Evolutionary conservation across 2,113 vertebrate species (phyloP), one percentile per base, ranked within the genome.

Genomic region (Uria aalge): DNA sequence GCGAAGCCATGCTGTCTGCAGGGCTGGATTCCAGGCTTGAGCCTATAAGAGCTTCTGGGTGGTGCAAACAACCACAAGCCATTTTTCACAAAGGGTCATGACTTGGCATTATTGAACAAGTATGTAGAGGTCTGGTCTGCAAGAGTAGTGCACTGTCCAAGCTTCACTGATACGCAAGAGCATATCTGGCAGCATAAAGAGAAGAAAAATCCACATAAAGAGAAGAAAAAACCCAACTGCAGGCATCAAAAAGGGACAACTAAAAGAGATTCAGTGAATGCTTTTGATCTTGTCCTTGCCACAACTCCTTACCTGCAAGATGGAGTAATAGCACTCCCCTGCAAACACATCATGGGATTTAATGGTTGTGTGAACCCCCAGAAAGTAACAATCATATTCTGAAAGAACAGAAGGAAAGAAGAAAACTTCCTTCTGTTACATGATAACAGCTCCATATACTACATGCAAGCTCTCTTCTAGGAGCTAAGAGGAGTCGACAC

Each of bases 351-450:
- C 4, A 30, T 5, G 26, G 19, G 21, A 9, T 38, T 85, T 79
- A 53, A 63, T 1, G 1, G 15, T 14, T 2, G 0, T 56, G 24
- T n/a, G 43, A 76, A 27, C 26, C 11, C 26, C 5, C 21, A 21
- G 0, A 32, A 8, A 34, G 21, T 2, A 38, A 27, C 10, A 53
- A 36, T n/a, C 19, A 41, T 23, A 55, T 36, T 45, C 48, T 16
- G 15, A 68, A 79, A 55, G 3, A 63, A 40, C 0, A 50, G 36
- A 74, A 43, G 14, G 32, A 66, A 81, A 19, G 41, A 81, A 60
- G 34, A 76, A 83, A 67, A 72, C n/a, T 48, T 69, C 2, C 26
- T 27, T 18, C 0, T 5, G 24, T 48, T 53, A 50, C 18, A 22
- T 21, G 41, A 0, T 21, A 53, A 63, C 5, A 83, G 16, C 29